Evolutionary conservation across 2,113 vertebrate species (phyloP), one percentile per base, ranked within the genome.

Genomic region (Hemiprocne comata): DNA sequence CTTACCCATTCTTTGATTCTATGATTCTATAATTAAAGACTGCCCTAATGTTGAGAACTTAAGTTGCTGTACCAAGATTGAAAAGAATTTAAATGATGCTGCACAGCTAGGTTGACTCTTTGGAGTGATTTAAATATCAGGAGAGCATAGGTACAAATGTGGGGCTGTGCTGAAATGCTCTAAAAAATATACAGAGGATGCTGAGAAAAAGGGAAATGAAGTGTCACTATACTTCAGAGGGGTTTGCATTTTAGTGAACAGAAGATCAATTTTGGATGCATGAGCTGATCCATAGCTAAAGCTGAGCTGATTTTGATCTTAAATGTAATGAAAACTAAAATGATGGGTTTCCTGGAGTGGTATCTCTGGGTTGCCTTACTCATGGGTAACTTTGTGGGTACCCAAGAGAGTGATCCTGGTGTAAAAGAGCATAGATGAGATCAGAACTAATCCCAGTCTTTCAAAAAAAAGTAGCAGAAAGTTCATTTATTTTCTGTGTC

Each of bases 201-300:
- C 87, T 70, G 54, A 93, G 58, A 40, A 91, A 93, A 89, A 85
- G 19, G 80, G 23, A 82, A 91, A 89, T 72, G 36, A 86, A 61
- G 17, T 80, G 72, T 48, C 46, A 38, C 23, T 38, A 54, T 18
- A 24, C 29, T 93, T 87, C 46, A 54, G 62, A 46, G 72, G 15
- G 23, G 13, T 62, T 91, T 93, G 58, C 51, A 72, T 93, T 91
- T 89, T 91, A 96, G 90, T 79, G 60, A 85, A 61, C 31, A 73
- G 51, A 72, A 95, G 77, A 91, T 80, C 67, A 66, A 55, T 74
- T 94, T 64, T 79, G 66, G 33, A 53, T 76, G 42, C 33, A 48
- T 18, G 85, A 76, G 23, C 51, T 93, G 78, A 94, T 70, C 82
- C 75, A 28, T 29, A 53, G 38, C 60, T 88, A 70, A 91, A 91